phyloP scores from a whole-genome alignment of 2,888 invertebrate species.

The Panopea generosa region DNA sequence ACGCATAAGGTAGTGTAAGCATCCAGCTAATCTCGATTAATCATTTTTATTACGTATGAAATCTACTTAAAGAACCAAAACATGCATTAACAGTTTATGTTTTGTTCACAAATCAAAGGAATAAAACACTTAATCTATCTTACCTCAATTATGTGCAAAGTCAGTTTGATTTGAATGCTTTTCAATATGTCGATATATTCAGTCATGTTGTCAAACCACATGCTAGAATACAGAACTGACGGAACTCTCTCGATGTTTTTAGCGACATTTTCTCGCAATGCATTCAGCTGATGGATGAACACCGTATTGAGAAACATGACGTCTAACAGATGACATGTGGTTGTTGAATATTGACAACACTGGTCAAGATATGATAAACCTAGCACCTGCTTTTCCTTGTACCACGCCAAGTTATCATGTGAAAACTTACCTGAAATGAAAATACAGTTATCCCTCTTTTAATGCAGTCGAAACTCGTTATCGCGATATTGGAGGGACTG shows the following conservation, averaged over 20 bases:
- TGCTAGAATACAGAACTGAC: conserved; percentile 60
- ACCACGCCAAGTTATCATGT: conserved; percentile 57
- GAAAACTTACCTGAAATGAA: conserved; percentile 63
- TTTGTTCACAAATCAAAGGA: no score
- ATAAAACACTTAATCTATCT: no score
- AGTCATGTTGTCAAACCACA: conserved; percentile 77
- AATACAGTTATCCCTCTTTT: no score
- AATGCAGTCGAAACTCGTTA: no score
- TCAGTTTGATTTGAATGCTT: conserved; percentile 59
- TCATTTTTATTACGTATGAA: no score
- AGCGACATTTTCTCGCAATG: conserved; percentile 65
- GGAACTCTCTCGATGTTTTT: conserved; percentile 27
- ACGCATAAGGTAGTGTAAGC: no score
- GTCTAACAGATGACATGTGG: conserved; percentile 21
- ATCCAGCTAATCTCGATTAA: no score
- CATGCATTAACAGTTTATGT: no score
- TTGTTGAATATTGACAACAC: conserved; percentile 53
- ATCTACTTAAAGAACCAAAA: no score
- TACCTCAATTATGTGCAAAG: conserved; percentile 48
- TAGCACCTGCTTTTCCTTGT: conserved; percentile 64
- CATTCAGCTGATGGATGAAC: conserved; percentile 34
- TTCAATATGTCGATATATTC: conserved; percentile 72
- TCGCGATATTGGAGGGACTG: no score
- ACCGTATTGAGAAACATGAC: conserved; percentile 30
- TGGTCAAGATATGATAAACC: conserved; percentile 64